A percentile compares a stretch with the other conserved stretches of the same genome.
phyloP scores from a whole-genome alignment of 2,113 vertebrate species.

The Progne subis region DNA sequence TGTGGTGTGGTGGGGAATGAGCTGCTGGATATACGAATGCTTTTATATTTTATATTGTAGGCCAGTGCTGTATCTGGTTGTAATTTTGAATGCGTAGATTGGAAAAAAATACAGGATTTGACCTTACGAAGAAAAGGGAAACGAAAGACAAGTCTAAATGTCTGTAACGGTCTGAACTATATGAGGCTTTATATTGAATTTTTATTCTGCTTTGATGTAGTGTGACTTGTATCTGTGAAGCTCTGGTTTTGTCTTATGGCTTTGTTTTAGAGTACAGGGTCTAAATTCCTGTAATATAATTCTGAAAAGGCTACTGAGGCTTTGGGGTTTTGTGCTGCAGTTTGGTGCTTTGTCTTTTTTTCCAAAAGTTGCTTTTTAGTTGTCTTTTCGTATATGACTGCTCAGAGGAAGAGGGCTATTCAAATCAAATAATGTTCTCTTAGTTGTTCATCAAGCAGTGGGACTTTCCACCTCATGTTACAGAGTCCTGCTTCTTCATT shows the following conservation, averaged over 20 bases:
- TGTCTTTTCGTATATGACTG: background rate
- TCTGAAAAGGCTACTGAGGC: background rate
- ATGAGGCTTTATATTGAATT: background rate
- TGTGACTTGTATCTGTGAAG: background rate
- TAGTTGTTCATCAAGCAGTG: background rate
- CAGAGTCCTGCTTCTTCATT: background rate
- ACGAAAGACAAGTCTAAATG: background rate
- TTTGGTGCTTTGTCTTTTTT: background rate
- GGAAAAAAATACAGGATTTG: background rate
- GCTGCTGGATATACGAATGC: background rate
- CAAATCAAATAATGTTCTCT: background rate
- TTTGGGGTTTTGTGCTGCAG: background rate
- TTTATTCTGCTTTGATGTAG: constrained; percentile 14
- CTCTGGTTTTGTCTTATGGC: background rate
- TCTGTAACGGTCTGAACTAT: background rate
- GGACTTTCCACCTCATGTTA: background rate
- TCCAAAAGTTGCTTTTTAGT: background rate
- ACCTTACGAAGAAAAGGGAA: background rate
- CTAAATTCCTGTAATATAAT: background rate
- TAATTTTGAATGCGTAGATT: background rate
- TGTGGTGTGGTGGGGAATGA: background rate
- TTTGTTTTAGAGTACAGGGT: background rate
- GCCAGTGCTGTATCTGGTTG: background rate
- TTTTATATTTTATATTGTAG: background rate
- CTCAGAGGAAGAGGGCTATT: background rate